These are phyloP conservation scores for Sterna hirundo DNA, from an alignment of 2,113 vertebrate species.

Conservation along the genomic window DNA sequence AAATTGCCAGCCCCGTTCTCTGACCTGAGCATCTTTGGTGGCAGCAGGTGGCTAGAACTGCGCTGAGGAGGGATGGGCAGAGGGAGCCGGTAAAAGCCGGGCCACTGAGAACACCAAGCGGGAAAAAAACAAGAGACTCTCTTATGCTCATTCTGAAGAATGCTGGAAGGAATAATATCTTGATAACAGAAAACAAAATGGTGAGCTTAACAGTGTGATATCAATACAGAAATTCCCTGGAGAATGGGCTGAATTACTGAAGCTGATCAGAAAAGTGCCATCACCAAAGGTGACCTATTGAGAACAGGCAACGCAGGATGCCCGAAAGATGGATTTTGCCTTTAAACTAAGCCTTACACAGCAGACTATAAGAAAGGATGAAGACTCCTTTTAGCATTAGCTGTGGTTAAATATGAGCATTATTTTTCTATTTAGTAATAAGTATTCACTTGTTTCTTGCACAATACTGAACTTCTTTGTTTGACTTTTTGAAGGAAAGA, in stretches of 20 bases:
- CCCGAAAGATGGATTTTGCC: background rate
- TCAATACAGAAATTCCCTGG: background rate
- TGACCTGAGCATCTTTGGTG: background rate
- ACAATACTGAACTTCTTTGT: background rate
- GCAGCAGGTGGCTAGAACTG: background rate
- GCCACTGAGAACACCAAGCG: background rate
- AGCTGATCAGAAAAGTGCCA: background rate
- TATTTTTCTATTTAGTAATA: background rate
- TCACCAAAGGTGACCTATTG: background rate
- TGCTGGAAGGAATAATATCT: background rate
- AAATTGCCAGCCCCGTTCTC: background rate
- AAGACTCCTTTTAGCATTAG: background rate
- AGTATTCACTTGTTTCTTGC: background rate
- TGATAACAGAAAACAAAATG: background rate
- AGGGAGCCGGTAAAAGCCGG: background rate
- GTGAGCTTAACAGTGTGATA: background rate
- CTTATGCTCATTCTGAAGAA: background rate
- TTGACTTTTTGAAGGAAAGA: background rate
- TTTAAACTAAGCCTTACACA: background rate
- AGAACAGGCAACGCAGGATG: background rate
- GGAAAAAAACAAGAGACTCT: background rate
- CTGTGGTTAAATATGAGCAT: background rate
- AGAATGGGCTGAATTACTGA: background rate
- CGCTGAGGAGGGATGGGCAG: background rate
- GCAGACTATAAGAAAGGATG: background rate